Conservation (phyloP, 2,113 vertebrate genomes). For the Prionailurus viverrinus region DNA sequence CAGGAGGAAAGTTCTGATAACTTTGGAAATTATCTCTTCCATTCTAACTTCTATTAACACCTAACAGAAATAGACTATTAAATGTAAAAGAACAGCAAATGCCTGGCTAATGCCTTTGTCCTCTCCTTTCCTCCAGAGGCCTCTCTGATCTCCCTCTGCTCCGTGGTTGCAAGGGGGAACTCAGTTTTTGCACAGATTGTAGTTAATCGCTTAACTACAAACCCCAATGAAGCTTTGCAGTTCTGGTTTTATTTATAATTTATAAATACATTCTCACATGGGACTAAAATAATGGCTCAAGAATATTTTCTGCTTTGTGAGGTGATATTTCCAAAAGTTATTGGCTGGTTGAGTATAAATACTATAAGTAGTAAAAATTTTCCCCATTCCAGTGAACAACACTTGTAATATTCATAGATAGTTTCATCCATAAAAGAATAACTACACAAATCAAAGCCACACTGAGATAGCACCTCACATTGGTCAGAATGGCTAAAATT, state of each 20-base stretch:
- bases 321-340: background rate
- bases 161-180: background rate
- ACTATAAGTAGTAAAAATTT: background rate
- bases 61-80: background rate
- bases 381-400: background rate
- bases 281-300: background rate
- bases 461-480: too few relatives aligned
- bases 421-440: background rate
- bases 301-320: background rate
- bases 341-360: background rate
- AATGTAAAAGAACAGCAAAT: background rate
- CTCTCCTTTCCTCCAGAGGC: background rate
- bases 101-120: background rate
- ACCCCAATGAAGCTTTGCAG: background rate
- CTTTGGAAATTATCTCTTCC: background rate
- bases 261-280: background rate
- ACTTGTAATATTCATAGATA: background rate
- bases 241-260: constrained; percentile 3
- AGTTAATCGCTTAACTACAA: background rate
- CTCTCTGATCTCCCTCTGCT: background rate
- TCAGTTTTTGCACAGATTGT: background rate
- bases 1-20: background rate
- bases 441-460: too few relatives aligned
- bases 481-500: too few relatives aligned
- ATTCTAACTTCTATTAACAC: background rate